These are phyloP conservation scores for Opisthograptis luteolata DNA, from an alignment of 2,888 invertebrate species.

Conservation along the genomic window DNA sequence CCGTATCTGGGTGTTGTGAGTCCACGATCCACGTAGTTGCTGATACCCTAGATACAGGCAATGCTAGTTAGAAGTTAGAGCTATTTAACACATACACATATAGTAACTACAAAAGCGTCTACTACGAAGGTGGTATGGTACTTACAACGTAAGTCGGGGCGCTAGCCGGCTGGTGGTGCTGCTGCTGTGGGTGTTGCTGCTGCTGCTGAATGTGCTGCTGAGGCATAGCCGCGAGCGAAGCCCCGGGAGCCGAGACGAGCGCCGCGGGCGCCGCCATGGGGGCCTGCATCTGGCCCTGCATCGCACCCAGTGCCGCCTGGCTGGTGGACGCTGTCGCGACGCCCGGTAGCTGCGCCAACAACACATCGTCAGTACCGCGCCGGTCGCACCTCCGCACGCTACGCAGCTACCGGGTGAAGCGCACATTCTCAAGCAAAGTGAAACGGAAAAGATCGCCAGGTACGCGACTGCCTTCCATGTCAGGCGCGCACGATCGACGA, in stretches of 20 bases:
- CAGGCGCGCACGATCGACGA: constrained; percentile 25
- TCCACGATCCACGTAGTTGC: too few species aligned
- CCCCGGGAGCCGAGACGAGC: constrained; percentile 44
- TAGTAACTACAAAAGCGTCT: too few species aligned
- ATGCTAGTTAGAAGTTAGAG: too few species aligned
- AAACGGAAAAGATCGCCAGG: constrained; percentile 22
- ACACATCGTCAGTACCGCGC: constrained; percentile 23
- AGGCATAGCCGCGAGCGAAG: constrained; percentile 36
- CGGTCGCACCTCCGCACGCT: constrained; percentile 24
- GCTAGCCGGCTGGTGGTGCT: neutral
- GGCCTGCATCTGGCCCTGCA: constrained; percentile 53
- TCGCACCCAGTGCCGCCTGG: constrained; percentile 58
- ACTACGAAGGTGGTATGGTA: too few species aligned
- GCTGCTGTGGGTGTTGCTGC: constrained; percentile 41
- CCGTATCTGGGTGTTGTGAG: too few species aligned
- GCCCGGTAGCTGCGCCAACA: constrained; percentile 68
- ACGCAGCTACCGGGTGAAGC: constrained; percentile 17
- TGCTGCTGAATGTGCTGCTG: constrained; percentile 30
- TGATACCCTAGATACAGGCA: too few species aligned
- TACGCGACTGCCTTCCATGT: constrained; percentile 30
- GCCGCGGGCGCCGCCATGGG: constrained; percentile 50
- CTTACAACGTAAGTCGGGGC: constrained; percentile 15
- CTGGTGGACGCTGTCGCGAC: constrained; percentile 74
- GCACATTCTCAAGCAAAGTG: constrained; percentile 44
- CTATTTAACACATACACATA: too few species aligned